Evolutionary conservation across 2,888 invertebrate genomes (phyloP), one percentile per base, ranked within the genome.

Genomic region (Holacanthella duospinosa): DNA sequence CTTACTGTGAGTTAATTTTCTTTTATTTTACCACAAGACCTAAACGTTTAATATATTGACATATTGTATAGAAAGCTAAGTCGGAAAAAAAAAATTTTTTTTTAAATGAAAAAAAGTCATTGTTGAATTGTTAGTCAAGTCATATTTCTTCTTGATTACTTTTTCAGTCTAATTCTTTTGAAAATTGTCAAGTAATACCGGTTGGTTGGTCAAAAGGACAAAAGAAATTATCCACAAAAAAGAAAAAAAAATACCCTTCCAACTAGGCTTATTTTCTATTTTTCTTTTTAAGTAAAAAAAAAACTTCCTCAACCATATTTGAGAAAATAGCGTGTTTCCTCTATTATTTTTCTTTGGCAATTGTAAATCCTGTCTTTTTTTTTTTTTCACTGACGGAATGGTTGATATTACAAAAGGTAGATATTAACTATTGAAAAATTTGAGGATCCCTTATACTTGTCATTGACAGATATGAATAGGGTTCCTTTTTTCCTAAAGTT

Each of bases 401-500:
- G 55, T 62, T 62, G 59, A 65, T 62, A 59, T 56, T 60, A 62
- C 64, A 62, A 9, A 48, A 48, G 16, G 28, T 55, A 26, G 55
- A 55, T 27, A 55, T 55, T 55, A 25, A 55, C 9, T 26, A 55
- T 26, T 26, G 9, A 21, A 6, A 57, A 57, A 57, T 27, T 26
- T 25, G 9, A 27, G 27, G 28, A 48, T 16, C 12, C 48, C 59
- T 58, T 60, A 28, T 43, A 54, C 26, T 59, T 64, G 64, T 64
- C 64, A 64, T 61, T 63, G 65, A 65, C 65, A 63, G 65, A 63
- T 65, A 65, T 65, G 65, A 65, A 65, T 65, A 63, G 65, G 61
- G 53, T 63, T 44, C 12, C 21, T 21, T 48, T 48, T 21, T 48
- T 48, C 48, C 21, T 48, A 9, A 6, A 36, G 29, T 60, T 53